A percentile compares a stretch with the other conserved stretches of the same genome.
Conservation (phyloP, 2,113 vertebrate species). For the Athene noctua region DNA sequence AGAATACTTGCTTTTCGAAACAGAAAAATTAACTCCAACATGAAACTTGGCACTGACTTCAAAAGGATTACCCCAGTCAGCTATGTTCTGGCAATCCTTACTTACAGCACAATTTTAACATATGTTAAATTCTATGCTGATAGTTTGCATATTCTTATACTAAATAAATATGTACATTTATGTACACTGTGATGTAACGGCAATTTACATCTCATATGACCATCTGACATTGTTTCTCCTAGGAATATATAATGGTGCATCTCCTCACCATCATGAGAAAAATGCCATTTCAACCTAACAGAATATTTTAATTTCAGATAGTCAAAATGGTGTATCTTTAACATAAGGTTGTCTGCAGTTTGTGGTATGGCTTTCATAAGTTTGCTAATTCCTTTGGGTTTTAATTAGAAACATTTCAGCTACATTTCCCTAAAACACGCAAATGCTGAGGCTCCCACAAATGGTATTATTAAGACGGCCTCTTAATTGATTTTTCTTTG, state of each 20-base stretch:
- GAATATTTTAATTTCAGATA: not conserved
- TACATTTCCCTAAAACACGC: not conserved
- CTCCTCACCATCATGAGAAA: not conserved
- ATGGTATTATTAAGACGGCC: not conserved
- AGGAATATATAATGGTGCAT: not conserved
- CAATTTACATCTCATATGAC: not conserved
- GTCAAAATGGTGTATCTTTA: not conserved
- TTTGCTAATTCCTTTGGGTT: constrained; percentile 29
- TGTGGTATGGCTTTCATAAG: not conserved
- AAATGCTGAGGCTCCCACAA: not conserved
- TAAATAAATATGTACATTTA: not conserved
- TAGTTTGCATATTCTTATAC: not conserved
- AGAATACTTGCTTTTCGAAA: not conserved
- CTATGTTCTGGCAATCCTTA: not conserved
- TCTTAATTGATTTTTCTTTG: constrained; percentile 68
- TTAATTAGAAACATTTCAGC: constrained; percentile 48
- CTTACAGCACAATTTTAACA: constrained; percentile 1
- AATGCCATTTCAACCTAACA: not conserved
- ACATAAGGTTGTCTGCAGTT: not conserved
- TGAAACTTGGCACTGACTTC: not conserved
- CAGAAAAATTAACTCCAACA: not conserved
- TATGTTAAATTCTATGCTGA: not conserved
- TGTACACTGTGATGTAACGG: not conserved
- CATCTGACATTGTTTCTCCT: constrained; percentile 4
- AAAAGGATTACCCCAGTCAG: not conserved